phyloP scores from a whole-genome alignment of 2,888 invertebrate genomes.

The Archips xylosteana region DNA sequence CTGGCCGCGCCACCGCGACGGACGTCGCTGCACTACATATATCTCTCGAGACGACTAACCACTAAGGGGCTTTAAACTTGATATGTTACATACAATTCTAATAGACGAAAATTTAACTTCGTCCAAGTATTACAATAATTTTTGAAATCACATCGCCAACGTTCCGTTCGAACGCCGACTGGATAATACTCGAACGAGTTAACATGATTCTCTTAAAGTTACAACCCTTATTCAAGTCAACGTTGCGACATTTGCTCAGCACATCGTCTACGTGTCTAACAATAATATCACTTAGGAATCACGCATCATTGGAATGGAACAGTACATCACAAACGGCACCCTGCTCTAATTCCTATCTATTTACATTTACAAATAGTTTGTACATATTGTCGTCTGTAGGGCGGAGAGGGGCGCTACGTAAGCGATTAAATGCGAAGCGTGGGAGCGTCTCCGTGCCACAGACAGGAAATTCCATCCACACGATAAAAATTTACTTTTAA shows the following conservation, averaged over 20 bases:
- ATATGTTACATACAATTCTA: slow-evolving; percentile 38
- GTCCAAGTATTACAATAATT: slow-evolving; percentile 21
- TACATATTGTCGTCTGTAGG: slow-evolving; percentile 46
- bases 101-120: slow-evolving; percentile 18
- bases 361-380: slow-evolving; percentile 56
- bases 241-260: slow-evolving; percentile 15
- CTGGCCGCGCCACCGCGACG: slow-evolving; percentile 29
- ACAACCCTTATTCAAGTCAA: not conserved
- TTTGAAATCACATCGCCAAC: slow-evolving; percentile 20
- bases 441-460: slow-evolving; percentile 31
- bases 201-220: slow-evolving; percentile 4
- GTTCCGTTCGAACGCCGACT: not conserved
- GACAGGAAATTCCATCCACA: slow-evolving; percentile 20
- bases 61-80: slow-evolving; percentile 25
- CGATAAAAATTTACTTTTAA: slow-evolving; percentile 12
- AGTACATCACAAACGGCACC: slow-evolving; percentile 66
- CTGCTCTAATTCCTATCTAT: slow-evolving; percentile 58
- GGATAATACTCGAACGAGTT: slow-evolving; percentile 6
- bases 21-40: slow-evolving; percentile 13
- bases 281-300: slow-evolving; percentile 72
- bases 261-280: slow-evolving; percentile 42
- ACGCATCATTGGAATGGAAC: slow-evolving; percentile 69
- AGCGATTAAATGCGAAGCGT: slow-evolving; percentile 14
- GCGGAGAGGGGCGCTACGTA: slow-evolving; percentile 20
- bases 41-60: slow-evolving; percentile 15